Evolutionary conservation across 2,797 vertebrate species (phyloP), one percentile per base, ranked within the genome.

Genomic region (Peromyscus eremicus): DNA sequence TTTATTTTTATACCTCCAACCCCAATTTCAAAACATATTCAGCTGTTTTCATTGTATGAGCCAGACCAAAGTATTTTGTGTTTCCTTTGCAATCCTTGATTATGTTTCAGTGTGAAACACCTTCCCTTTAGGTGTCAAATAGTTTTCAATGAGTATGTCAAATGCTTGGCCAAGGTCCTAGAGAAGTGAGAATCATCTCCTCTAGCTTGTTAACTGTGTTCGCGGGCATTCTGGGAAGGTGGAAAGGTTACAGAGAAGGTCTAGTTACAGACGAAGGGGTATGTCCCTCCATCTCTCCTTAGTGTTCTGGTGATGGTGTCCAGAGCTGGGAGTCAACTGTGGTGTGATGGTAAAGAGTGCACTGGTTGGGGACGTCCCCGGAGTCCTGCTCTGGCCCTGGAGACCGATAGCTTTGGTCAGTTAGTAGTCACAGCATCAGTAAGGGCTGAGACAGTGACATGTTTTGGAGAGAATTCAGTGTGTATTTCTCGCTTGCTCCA

Each of bases 291-390:
- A 62, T 97, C 96, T 94, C 88, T 88, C 96, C 95, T 96, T 95
- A 97, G 98, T 94, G 91, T 98, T 98, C 97, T 98, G 98, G 98
- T 97, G 98, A 98, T 97, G 92, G 52, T 76, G 40, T 43, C 0
- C 90, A 0, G 32, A 0, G 32, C 97, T 76, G 94, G 97, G 97
- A 95, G 96, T 98, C 98, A 86, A 94, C 94, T 8, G 80, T 79
- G 23, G 96, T 94, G 81, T 75, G 92, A 52, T 43, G 93, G 84
- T 88, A 79, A 94, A 32, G 82, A 95, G 94, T 83, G 85, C 52
- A 43, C 11, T 55, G 76, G 70, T 37, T 89, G 79, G 84, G 2
- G 62, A 96, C 92, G 85, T 94, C 46, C 2, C 95, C 93, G 94
- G 94, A 91, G 60, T 97, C 94, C 92, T 85, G 52, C 89, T 75